Base-by-base conservation (phyloP, 2,888 invertebrate species). In the Polydesmus complanatus region DNA sequence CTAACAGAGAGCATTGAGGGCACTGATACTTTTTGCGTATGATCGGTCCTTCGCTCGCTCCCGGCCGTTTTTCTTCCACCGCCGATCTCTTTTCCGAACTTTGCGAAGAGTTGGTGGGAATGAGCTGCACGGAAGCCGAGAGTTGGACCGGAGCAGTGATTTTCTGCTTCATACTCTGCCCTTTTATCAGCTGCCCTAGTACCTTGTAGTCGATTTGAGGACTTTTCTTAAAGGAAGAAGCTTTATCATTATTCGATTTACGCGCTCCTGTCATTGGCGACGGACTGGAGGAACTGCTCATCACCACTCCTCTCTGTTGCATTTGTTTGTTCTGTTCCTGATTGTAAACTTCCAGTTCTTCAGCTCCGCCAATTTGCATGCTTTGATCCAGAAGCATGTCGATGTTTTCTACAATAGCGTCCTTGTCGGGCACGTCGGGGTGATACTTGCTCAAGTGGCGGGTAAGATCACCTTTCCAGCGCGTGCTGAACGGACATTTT, bases 1-100 rank as follows among this genome's bases (percentile, higher is more conserved):
- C 90, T 87, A 90, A 91, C 73, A 92, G 92, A 61, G 86, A 82
- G 73, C 92, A 93, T 73, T 90, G 88, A 1, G 92, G 91, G 73
- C 92, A 93, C 75, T 90, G 88, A 76, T 90, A 93, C 57, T 47
- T 26, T 47, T 60, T 60, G 11, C 60, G 51, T 11, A 60, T 49
- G 22, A 58, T 57, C 3, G 57, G 57, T 2, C 48, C 51, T 25
- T 56, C 53, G 3, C 27, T 14, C 19, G 22, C 48, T 19, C 3
- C 2, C 2, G 11, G 47, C 3, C 5, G 19, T 3, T 23, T 21
- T 5, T 37, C n/a, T 22, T 18, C 25, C 21, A 27, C 25, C 14
- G n/a, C 22, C 27, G 47, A 22, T 11, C 47, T 21, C 56, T 1
- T n/a, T 27, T 3, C 11, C 18, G 23, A 51, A 8, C 14, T 5